A percentile compares a stretch with the other conserved stretches of the same genome.
phyloP scores from a whole-genome alignment of 2,113 vertebrate genomes.

The Anser cygnoides region DNA sequence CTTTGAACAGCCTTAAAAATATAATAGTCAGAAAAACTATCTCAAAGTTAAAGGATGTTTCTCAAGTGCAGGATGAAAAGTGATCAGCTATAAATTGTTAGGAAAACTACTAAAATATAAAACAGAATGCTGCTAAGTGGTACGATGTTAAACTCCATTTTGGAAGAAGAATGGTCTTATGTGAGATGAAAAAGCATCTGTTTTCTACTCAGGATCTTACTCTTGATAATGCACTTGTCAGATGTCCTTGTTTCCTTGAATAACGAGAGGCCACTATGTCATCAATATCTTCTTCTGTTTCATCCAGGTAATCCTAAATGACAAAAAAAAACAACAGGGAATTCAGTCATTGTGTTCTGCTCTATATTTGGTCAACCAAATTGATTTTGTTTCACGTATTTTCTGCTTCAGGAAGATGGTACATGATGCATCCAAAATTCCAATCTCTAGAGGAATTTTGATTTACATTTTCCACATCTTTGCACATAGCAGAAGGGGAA shows the following conservation, averaged over 20 bases:
- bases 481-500: background rate
- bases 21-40: background rate
- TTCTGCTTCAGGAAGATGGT: background rate
- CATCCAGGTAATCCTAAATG: slow-evolving; percentile 83
- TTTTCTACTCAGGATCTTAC: slow-evolving; percentile 74
- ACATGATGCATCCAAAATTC: background rate
- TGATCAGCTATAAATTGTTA: background rate
- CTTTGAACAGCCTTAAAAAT: background rate
- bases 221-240: slow-evolving; percentile 81
- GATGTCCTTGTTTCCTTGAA: slow-evolving; percentile 48
- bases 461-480: background rate
- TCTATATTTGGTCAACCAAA: background rate
- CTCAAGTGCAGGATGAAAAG: background rate
- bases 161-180: background rate
- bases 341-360: background rate
- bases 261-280: slow-evolving; percentile 74
- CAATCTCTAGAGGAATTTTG: background rate
- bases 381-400: background rate
- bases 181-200: background rate
- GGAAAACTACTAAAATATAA: background rate
- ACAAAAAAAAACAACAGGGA: background rate
- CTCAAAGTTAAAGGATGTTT: background rate
- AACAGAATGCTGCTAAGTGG: background rate
- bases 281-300: slow-evolving; percentile 82
- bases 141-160: background rate